Conservation (phyloP, 2,113 vertebrate species). For the Entosphenus tridentatus region DNA sequence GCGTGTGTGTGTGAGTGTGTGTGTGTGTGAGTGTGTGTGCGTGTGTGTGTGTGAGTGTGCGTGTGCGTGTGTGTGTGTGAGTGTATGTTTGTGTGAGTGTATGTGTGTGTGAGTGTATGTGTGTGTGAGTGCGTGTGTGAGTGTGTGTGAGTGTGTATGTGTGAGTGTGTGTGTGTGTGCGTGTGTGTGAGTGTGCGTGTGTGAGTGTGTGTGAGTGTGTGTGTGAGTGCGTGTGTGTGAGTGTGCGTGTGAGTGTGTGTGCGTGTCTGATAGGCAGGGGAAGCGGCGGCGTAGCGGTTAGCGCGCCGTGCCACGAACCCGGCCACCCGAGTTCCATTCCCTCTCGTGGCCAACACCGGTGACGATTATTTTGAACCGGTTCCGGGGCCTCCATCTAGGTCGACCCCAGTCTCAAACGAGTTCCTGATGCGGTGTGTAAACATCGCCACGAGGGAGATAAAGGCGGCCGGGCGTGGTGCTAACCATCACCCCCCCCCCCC, state of each 20-base stretch:
- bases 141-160: not conserved
- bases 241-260: not conserved
- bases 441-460: no score
- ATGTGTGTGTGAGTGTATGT: not conserved
- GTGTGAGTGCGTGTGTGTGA: not conserved
- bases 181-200: not conserved
- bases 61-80: not conserved
- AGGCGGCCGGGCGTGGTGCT: no score
- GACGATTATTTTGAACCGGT: no score
- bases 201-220: not conserved
- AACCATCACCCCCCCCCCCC: no score
- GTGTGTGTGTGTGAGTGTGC: not conserved
- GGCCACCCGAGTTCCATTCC: no score
- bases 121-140: not conserved
- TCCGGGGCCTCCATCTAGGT: no score
- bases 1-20: not conserved
- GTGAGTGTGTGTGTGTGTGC: not conserved
- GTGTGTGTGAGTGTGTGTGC: not conserved
- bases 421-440: no score
- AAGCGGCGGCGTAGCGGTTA: no score
- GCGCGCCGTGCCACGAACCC: no score
- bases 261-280: not conserved
- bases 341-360: no score
- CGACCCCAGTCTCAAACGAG: no score
- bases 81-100: no score